A percentile compares a stretch with the other conserved stretches of the same genome.
Conservation (phyloP, 2,797 vertebrate species). For the Dicrostonyx torquatus region DNA sequence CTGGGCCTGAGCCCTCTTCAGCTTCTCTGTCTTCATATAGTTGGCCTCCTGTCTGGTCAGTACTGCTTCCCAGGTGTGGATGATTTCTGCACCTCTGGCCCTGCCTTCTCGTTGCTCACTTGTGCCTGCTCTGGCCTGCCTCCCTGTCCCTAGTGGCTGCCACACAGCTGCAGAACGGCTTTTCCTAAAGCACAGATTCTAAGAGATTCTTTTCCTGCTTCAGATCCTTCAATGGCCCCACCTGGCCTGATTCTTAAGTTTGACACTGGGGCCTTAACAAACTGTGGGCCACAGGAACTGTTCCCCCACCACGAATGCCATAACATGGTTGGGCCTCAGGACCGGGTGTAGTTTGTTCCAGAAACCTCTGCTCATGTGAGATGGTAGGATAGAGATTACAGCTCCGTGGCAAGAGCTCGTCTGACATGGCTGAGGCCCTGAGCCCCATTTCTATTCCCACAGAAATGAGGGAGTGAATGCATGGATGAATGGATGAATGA, state of each 20-base stretch:
- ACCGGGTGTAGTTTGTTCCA: not conserved
- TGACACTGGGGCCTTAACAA: not conserved
- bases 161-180: not conserved
- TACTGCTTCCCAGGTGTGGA: not conserved
- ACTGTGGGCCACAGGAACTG: not conserved
- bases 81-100: not conserved
- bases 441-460: not conserved
- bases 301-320: not conserved
- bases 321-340: not conserved
- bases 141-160: not conserved
- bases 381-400: not conserved
- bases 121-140: not conserved
- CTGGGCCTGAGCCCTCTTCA: not conserved
- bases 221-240: not conserved
- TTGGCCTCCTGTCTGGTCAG: not conserved
- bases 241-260: not conserved
- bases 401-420: not conserved
- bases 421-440: not conserved
- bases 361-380: not conserved
- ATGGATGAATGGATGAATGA: not conserved
- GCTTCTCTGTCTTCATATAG: not conserved
- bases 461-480: not conserved
- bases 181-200: not conserved
- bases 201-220: not conserved
- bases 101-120: not conserved